phyloP scores from a whole-genome alignment of 2,888 invertebrate genomes.

The Drosophila atroscutellata region DNA sequence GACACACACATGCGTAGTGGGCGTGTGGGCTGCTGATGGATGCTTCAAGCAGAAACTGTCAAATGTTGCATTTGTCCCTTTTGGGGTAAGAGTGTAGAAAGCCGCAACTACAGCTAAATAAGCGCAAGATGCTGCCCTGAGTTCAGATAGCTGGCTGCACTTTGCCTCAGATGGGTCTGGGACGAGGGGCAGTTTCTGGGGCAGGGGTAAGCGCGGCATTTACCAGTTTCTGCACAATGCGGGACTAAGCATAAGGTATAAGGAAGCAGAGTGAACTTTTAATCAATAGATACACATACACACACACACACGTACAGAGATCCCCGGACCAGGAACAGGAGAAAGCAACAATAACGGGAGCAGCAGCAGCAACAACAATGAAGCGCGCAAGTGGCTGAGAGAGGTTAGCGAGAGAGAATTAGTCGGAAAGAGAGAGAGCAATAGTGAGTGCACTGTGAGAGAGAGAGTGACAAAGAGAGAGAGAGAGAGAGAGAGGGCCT shows the following conservation, averaged over 20 bases:
- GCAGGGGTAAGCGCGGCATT: conserved; percentile 35
- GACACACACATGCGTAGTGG: conserved; percentile 42
- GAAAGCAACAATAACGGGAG: conserved; percentile 58
- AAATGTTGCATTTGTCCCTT: conserved; percentile 48
- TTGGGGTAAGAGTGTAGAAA: conserved; percentile 28
- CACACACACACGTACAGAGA: conserved; percentile 29
- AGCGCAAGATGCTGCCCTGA: conserved; percentile 39
- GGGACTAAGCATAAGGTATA: conserved; percentile 49
- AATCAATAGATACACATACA: conserved; percentile 66
- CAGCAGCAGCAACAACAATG: conserved; percentile 50
- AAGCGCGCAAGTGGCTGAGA: conserved; percentile 47
- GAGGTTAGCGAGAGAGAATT: conserved; percentile 24
- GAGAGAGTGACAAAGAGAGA: not conserved
- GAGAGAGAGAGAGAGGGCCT: conserved; percentile 34
- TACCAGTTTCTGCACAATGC: conserved; percentile 43
- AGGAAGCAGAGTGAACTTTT: conserved; percentile 70
- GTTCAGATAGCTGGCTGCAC: conserved; percentile 23
- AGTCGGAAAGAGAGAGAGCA: conserved; percentile 1
- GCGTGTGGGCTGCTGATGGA: conserved; percentile 30
- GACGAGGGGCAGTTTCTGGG: not conserved
- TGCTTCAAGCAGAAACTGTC: conserved; percentile 32
- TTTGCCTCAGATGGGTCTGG: conserved; percentile 24
- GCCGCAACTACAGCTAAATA: conserved; percentile 33
- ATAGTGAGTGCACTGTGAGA: not conserved
- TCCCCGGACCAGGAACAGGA: conserved; percentile 30